Evolutionary conservation across 1,140 invertebrate species (phyloP).

Genomic region (Macrobrachium nipponense): DNA sequence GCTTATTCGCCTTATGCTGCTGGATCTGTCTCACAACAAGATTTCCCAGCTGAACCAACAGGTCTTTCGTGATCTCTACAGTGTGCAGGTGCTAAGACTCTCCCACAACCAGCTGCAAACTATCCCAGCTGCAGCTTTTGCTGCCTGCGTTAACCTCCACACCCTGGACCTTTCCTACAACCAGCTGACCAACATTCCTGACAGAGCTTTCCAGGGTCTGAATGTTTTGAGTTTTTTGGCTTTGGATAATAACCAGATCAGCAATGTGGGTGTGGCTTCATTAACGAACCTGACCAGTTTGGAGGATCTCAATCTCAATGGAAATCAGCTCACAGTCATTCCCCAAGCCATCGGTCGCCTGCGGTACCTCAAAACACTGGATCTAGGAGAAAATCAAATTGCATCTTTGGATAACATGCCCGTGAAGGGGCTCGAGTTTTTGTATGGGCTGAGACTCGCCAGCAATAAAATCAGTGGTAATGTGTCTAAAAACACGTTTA

Average conservation of each 20-base stretch:
- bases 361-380: conserved; percentile 80
- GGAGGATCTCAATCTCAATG: conserved; percentile 86
- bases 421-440: conserved; percentile 82
- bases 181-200: conserved; percentile 80
- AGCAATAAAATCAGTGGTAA: conserved; percentile 87
- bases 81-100: conserved; percentile 83
- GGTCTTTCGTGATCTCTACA: conserved; percentile 81
- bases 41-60: conserved; percentile 83
- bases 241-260: conserved; percentile 83
- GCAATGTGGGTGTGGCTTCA: conserved; percentile 81
- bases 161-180: conserved; percentile 84
- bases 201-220: conserved; percentile 82
- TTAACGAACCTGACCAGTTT: conserved; percentile 79
- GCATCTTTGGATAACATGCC: conserved; percentile 80
- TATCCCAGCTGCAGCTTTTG: conserved; percentile 83
- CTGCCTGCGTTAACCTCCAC: conserved; percentile 85
- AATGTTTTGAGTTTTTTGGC: conserved; percentile 82
- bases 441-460: conserved; percentile 86
- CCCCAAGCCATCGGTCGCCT: conserved; percentile 82
- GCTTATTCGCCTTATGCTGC: conserved; percentile 84
- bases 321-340: conserved; percentile 80
- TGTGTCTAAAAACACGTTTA: conserved; percentile 83
- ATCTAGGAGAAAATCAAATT: conserved; percentile 85
- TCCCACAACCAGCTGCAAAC: conserved; percentile 83
- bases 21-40: conserved; percentile 88